Base-by-base conservation (phyloP, 2,113 vertebrate genomes). In the Strigops habroptila region DNA sequence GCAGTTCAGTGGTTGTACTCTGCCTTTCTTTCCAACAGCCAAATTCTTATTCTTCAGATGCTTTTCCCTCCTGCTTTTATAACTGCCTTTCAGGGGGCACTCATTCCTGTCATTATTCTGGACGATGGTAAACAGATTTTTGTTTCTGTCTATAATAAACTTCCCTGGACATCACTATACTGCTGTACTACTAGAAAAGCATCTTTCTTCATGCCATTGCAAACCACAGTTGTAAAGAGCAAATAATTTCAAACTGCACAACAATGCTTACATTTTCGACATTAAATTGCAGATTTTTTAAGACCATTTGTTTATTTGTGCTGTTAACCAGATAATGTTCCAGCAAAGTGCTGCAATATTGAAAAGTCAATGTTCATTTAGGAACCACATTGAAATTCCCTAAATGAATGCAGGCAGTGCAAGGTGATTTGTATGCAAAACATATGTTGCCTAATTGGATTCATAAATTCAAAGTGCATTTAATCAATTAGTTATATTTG, bases 401-500 rank as follows among this genome's bases (percentile, higher is more conserved):
- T 94, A 94, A 95, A 96, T 71, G 67, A 95, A 90, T 2, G 9
- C 33, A 86, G 94, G 52, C 64, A 83, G n/a, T 60, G 41, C 44
- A 89, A 93, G 86, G 74, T 88, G 41, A 97, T 97, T 94, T 97
- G 82, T 84, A 97, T 95, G 93, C 78, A 97, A 96, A 97, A 84
- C 52, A 88, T 75, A 88, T 31, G 39, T 84, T 87, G 35, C 64
- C 43, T 97, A 97, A 98, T 97, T 75, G 94, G 92, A 97, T 85
- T 95, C 68, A 96, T 93, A 97, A 94, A 96, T 96, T 96, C 92
- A 82, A 94, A 52, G 80, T 39, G 37, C 82, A 94, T 92, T 96
- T 97, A 97, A 97, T 97, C 96, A 95, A 94, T 97, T 97, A 94
- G 25, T 53, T 87, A 95, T 93, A 91, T 96, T 94, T 91, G 88